Percentiles rank a stretch among this genome's conserved stretches.
Evolutionary conservation across 2,888 invertebrate genomes (phyloP).

Genomic region (Brassicogethes aeneus): DNA sequence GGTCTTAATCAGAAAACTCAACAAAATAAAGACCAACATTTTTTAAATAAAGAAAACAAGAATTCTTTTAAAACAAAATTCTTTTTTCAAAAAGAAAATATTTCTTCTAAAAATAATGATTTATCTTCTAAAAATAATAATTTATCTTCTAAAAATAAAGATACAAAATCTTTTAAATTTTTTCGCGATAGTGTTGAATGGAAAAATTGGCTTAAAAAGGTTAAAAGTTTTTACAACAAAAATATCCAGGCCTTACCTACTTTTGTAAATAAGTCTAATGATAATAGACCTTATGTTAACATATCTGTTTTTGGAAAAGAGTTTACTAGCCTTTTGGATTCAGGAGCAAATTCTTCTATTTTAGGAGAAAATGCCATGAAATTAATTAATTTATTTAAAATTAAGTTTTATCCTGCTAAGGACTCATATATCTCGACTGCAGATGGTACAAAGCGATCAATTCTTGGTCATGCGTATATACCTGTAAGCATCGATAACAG

Average conservation of each 20-base stretch:
- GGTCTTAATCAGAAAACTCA: neutral
- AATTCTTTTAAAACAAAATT: too few species aligned
- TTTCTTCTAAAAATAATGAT: neutral
- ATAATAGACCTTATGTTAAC: neutral
- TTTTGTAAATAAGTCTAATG: neutral
- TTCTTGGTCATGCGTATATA: conserved; percentile 8
- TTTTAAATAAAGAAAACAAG: too few species aligned
- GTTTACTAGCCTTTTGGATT: neutral
- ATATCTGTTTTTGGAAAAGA: neutral
- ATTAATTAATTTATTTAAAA: neutral
- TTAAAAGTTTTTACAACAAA: neutral
- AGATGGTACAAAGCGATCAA: conserved; percentile 9
- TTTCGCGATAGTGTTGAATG: neutral
- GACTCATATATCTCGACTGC: conserved; percentile 6
- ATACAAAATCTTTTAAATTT: neutral
- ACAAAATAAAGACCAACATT: neutral
- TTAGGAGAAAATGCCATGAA: neutral
- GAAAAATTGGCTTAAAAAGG: neutral
- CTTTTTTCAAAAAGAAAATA: neutral
- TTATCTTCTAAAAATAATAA: neutral
- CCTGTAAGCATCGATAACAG: conserved; percentile 8
- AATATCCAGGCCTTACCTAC: neutral
- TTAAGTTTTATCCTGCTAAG: neutral
- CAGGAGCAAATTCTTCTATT: neutral
- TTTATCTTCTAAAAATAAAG: neutral